Percentiles rank a stretch among this genome's conserved stretches.
phyloP scores from a whole-genome alignment of 2,888 invertebrate genomes.

The Tenthredo livida region DNA sequence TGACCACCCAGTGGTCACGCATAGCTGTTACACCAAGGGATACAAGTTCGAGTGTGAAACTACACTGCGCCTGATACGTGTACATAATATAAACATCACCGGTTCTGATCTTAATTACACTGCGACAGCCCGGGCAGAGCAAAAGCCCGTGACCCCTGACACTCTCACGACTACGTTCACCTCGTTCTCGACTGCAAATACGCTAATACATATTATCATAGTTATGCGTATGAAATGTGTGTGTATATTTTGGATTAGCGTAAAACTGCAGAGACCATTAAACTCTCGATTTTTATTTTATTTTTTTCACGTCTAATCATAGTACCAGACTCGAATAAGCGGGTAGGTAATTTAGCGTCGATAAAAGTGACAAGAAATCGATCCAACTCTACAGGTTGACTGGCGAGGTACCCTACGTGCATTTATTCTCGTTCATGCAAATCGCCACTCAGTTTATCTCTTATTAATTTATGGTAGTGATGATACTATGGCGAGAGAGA shows the following conservation, averaged over 20 bases:
- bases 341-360: slow-evolving; percentile 5
- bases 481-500: background rate
- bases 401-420: background rate
- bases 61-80: background rate
- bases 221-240: background rate
- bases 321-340: background rate
- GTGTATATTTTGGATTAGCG: background rate
- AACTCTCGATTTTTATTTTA: background rate
- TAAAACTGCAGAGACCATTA: background rate
- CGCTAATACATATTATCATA: background rate
- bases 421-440: slow-evolving; percentile 34
- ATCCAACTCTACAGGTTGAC: slow-evolving; percentile 50
- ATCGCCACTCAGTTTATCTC: slow-evolving; percentile 44
- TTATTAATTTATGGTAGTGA: slow-evolving; percentile 41
- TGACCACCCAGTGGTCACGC: slow-evolving; percentile 3
- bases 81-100: slow-evolving; percentile 67
- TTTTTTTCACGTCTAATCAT: slow-evolving; percentile 26
- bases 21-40: background rate
- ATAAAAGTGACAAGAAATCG: slow-evolving; percentile 43
- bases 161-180: background rate
- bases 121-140: slow-evolving; percentile 58
- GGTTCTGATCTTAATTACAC: slow-evolving; percentile 71
- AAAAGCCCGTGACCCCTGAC: slow-evolving; percentile 15
- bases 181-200: slow-evolving; percentile 3
- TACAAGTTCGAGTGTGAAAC: slow-evolving; percentile 15